Percentiles rank a stretch among this genome's conserved stretches.
phyloP scores from a whole-genome alignment of 2,113 vertebrate species.

The Pteruthius melanotis region DNA sequence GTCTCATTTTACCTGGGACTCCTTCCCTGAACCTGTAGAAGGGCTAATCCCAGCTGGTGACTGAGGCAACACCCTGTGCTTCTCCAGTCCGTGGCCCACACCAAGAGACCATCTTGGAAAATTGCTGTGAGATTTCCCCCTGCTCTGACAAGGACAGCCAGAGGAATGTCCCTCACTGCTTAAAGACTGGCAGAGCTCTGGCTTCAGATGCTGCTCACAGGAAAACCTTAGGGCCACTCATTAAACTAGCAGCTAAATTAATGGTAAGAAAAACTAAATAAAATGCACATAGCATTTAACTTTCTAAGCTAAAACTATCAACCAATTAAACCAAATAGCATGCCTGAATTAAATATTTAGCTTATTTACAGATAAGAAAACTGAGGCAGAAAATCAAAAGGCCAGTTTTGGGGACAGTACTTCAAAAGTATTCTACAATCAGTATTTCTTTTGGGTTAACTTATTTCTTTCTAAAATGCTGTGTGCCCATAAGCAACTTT shows the following conservation, averaged over 20 bases:
- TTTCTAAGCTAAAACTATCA: constrained; percentile 27
- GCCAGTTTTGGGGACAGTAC: neutral
- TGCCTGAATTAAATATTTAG: constrained; percentile 30
- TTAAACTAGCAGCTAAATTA: constrained; percentile 23
- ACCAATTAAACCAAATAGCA: constrained; percentile 9
- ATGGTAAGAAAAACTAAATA: constrained; percentile 9
- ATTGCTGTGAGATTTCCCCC: neutral
- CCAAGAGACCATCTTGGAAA: rapidly evolving
- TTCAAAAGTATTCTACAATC: neutral
- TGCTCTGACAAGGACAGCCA: neutral
- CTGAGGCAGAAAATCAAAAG: neutral
- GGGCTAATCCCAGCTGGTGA: neutral
- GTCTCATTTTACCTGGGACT: neutral
- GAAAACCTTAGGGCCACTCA: constrained; percentile 6
- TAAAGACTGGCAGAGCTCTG: neutral
- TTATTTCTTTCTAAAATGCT: neutral
- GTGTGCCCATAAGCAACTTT: neutral
- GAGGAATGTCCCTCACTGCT: neutral
- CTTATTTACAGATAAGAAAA: constrained; percentile 24
- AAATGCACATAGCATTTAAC: constrained; percentile 18
- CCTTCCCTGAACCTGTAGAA: neutral
- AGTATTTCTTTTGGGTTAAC: neutral
- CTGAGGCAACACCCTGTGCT: neutral
- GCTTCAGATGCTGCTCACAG: neutral
- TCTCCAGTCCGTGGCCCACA: neutral